Evolutionary conservation across 2,797 vertebrate species (phyloP).

Genomic region (Micropoecilia bifurca): DNA sequence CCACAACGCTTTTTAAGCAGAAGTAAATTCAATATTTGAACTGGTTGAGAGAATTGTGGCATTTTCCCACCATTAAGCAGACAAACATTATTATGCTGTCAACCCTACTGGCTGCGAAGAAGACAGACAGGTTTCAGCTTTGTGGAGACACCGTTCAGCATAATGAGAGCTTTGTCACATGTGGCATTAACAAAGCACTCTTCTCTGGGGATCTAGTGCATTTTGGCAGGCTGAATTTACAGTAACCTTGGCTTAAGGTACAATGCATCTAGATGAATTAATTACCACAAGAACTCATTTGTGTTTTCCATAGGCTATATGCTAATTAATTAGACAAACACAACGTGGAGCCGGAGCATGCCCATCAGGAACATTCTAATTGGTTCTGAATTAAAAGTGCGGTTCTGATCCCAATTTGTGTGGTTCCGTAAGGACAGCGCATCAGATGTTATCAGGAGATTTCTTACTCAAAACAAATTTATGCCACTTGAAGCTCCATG

Average conservation of each 20-base stretch:
- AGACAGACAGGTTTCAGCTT: conserved; percentile 42
- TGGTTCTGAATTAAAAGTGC: conserved; percentile 55
- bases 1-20: conserved; percentile 29
- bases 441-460: background rate
- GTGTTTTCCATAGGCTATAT: conserved; percentile 70
- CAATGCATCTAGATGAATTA: conserved; percentile 56
- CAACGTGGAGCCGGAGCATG: conserved; percentile 67
- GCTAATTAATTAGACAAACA: conserved; percentile 78
- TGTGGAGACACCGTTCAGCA: conserved; percentile 52
- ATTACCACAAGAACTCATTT: conserved; percentile 60
- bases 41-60: conserved; percentile 35
- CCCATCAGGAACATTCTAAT: conserved; percentile 73
- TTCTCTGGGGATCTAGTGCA: conserved; percentile 39
- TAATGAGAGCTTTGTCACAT: conserved; percentile 50
- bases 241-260: conserved; percentile 63
- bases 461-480: background rate
- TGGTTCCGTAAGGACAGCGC: conserved; percentile 17
- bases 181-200: conserved; percentile 31
- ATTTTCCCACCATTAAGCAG: conserved; percentile 49
- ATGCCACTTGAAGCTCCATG: background rate
- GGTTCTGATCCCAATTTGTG: conserved; percentile 38
- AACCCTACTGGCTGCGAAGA: conserved; percentile 34
- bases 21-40: conserved; percentile 51
- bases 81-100: conserved; percentile 62
- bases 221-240: conserved; percentile 47